phyloP scores from a whole-genome alignment of 2,888 invertebrate genomes.

The Choreutis nemorana region DNA sequence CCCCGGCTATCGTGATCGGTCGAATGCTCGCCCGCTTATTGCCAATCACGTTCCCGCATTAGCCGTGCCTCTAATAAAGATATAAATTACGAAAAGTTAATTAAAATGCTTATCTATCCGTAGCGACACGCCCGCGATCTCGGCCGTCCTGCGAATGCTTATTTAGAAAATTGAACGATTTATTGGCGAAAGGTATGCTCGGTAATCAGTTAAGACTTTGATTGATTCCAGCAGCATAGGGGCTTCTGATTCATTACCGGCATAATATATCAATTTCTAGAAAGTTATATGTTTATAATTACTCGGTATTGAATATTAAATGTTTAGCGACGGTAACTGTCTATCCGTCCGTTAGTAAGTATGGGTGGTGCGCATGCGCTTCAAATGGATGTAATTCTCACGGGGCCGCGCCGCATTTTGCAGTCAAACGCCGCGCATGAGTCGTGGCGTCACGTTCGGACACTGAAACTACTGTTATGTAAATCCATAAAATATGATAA shows the following conservation, averaged over 20 bases:
- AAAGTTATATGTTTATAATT: not conserved
- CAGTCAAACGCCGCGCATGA: conserved; percentile 6
- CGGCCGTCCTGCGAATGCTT: conserved; percentile 20
- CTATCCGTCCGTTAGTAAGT: conserved; percentile 26
- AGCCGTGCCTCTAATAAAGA: conserved; percentile 49
- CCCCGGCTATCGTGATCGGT: conserved; percentile 36
- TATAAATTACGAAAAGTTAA: conserved; percentile 62
- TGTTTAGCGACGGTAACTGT: conserved; percentile 30
- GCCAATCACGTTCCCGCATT: conserved; percentile 46
- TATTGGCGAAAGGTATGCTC: conserved; percentile 31
- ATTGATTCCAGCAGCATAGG: conserved; percentile 27
- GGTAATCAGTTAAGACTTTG: conserved; percentile 22
- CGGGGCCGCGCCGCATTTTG: conserved; percentile 16
- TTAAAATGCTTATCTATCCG: conserved; percentile 51
- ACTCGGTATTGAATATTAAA: not conserved
- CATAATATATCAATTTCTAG: not conserved
- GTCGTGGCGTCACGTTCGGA: conserved; percentile 9
- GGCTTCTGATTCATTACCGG: too few relatives aligned
- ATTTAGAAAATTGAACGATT: conserved; percentile 48
- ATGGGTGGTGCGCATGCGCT: conserved; percentile 26
- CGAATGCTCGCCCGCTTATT: conserved; percentile 25
- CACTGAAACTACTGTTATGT: too few relatives aligned
- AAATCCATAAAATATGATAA: too few relatives aligned
- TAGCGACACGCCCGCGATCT: conserved; percentile 25
- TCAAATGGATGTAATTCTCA: conserved; percentile 33